A percentile compares a stretch with the other conserved stretches of the same genome.
Evolutionary conservation across 2,888 invertebrate genomes (phyloP).

Genomic region (Anorthoa munda): DNA sequence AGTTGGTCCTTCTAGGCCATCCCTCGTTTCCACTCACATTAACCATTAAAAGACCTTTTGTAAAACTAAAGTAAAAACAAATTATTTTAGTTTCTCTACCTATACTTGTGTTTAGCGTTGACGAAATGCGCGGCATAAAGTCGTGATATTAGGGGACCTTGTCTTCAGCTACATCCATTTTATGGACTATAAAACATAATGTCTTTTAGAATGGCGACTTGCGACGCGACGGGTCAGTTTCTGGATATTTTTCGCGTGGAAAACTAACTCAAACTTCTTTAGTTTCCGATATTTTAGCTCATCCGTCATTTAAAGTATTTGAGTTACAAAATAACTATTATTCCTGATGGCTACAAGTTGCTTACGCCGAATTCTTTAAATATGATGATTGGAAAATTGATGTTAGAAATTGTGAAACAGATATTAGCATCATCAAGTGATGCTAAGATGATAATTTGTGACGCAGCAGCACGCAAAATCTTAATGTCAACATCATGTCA

Average conservation of each 20-base stretch:
- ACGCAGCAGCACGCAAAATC: too few species aligned
- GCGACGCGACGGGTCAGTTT: slow-evolving; percentile 64
- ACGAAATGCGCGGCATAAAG: slow-evolving; percentile 68
- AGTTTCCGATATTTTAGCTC: background rate
- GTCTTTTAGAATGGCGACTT: slow-evolving; percentile 72
- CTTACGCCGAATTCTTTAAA: background rate
- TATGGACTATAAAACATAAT: slow-evolving; percentile 75
- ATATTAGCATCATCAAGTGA: too few species aligned
- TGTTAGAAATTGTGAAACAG: too few species aligned
- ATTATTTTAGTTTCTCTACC: background rate
- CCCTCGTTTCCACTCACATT: too few species aligned
- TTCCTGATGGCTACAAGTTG: background rate
- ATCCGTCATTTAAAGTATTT: background rate
- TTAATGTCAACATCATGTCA: too few species aligned
- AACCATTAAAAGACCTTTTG: background rate
- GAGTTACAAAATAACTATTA: background rate
- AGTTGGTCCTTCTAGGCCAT: too few species aligned
- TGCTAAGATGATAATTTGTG: too few species aligned
- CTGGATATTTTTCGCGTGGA: slow-evolving; percentile 53
- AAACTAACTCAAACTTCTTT: slow-evolving; percentile 5
- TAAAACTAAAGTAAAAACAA: background rate
- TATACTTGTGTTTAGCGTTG: slow-evolving; percentile 47
- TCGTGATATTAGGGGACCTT: slow-evolving; percentile 63
- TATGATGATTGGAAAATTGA: background rate
- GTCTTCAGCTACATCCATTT: slow-evolving; percentile 66